phyloP scores from a whole-genome alignment of 2,888 invertebrate genomes.

The Dryocosmus kuriphilus region DNA sequence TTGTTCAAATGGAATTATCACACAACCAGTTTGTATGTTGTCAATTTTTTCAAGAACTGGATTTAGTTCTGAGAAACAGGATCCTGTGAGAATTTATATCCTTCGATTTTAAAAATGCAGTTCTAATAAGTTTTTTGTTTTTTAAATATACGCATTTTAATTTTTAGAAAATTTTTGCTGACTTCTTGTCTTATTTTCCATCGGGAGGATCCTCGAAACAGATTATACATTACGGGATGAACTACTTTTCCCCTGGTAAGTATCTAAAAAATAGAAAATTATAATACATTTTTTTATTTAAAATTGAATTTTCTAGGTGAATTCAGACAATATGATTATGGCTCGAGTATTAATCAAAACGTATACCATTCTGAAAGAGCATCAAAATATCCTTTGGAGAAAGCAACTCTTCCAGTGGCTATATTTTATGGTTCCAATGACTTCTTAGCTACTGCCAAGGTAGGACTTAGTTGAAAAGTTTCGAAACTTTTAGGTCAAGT shows the following conservation, averaged over 20 bases:
- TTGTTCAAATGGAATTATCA: neutral
- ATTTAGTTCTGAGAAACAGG: neutral
- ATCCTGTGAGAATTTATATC: neutral
- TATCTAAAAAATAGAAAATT: neutral
- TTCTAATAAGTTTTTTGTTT: neutral
- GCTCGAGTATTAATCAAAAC: neutral
- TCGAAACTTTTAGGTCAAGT: neutral
- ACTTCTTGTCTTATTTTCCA: slow-evolving; percentile 9
- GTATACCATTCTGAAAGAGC: neutral
- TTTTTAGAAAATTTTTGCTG: neutral
- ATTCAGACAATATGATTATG: slow-evolving; percentile 21
- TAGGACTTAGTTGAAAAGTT: neutral
- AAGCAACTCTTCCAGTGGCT: neutral
- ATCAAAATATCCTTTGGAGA: slow-evolving; percentile 6
- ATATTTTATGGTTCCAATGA: neutral
- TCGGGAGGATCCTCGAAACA: slow-evolving; percentile 6
- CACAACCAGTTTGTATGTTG: neutral
- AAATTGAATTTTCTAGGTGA: neutral
- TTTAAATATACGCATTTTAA: neutral
- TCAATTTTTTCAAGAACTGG: neutral
- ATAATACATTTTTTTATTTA: neutral
- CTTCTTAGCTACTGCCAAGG: neutral
- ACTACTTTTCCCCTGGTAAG: neutral
- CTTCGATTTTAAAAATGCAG: neutral
- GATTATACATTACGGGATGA: neutral